Conservation (phyloP, 2,888 invertebrate genomes). For the Allophyes oxyacanthae region DNA sequence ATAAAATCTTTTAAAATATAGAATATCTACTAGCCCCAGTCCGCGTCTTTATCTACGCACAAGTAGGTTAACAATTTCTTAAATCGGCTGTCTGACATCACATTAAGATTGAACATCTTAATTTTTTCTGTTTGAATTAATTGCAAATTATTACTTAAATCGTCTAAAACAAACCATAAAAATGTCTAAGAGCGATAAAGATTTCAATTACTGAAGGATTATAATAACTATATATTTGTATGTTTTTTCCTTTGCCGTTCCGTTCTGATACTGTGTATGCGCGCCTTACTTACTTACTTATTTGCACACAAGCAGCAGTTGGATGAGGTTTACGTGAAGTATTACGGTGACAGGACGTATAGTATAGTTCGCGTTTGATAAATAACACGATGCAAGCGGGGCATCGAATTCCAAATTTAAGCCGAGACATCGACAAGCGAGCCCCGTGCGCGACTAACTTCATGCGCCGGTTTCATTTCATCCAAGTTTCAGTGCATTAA, state of each 20-base stretch:
- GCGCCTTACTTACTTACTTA: background rate
- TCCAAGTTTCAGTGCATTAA: constrained; percentile 87
- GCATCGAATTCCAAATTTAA: constrained; percentile 70
- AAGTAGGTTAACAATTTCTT: constrained; percentile 34
- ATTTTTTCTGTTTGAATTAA: constrained; percentile 8
- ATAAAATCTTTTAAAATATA: constrained; percentile 62
- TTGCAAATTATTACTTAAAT: constrained; percentile 9
- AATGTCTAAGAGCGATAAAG: constrained; percentile 16
- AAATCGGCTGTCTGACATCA: constrained; percentile 8
- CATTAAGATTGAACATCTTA: constrained; percentile 11
- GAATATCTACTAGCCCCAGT: constrained; percentile 53
- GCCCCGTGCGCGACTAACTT: constrained; percentile 71
- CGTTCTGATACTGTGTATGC: constrained; percentile 7
- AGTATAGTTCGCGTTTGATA: constrained; percentile 51
- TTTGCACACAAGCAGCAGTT: constrained; percentile 38
- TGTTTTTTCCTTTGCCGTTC: constrained; percentile 1
- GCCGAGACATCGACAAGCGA: constrained; percentile 65
- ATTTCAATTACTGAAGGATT: constrained; percentile 3
- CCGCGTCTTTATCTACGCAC: constrained; percentile 13
- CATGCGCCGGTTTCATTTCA: constrained; percentile 85
- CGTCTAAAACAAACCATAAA: constrained; percentile 8
- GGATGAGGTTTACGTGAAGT: constrained; percentile 16
- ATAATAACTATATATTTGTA: constrained; percentile 16
- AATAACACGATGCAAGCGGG: constrained; percentile 52
- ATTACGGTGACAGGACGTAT: constrained; percentile 29